These are phyloP conservation scores for Scylla paramamosain DNA, from an alignment of 1,140 invertebrate genomes.

Conservation along the genomic window DNA sequence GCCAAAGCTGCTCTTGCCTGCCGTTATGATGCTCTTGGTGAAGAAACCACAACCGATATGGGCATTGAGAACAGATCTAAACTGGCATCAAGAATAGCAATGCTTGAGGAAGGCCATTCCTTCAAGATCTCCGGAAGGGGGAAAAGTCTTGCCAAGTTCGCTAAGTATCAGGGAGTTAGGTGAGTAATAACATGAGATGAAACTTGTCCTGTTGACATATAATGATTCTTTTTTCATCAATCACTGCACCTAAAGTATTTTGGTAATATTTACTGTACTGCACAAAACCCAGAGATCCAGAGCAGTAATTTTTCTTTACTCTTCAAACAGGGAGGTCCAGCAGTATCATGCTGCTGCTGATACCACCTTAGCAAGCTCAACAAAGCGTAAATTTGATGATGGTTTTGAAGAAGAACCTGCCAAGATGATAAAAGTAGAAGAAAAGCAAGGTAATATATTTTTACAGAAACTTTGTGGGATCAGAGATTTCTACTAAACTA, in stretches of 20 bases:
- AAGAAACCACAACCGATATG: conserved; percentile 89
- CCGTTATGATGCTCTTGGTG: conserved; percentile 97
- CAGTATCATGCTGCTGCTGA: conserved; percentile 81
- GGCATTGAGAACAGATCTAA: conserved; percentile 93
- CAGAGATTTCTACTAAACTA: background rate
- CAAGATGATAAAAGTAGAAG: conserved; percentile 78
- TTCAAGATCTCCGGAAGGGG: conserved; percentile 90
- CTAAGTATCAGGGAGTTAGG: conserved; percentile 92
- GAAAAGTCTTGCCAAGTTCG: conserved; percentile 92
- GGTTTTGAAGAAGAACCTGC: conserved; percentile 77
- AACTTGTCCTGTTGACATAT: background rate
- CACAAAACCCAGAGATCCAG: background rate
- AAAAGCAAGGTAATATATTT: conserved; percentile 42
- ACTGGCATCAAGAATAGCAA: conserved; percentile 88
- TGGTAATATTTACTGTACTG: background rate
- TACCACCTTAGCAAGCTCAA: conserved; percentile 80
- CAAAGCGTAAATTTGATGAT: conserved; percentile 80
- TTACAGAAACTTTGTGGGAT: background rate
- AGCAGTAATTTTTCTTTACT: conserved; percentile 4
- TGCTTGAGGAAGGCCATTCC: conserved; percentile 92
- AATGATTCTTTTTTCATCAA: background rate
- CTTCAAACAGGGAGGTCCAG: conserved; percentile 80
- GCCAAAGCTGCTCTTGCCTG: conserved; percentile 96
- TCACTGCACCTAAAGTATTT: background rate
- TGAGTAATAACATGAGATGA: conserved; percentile 67